Conservation (phyloP, 2,888 invertebrate species). For the Euphydryas editha region DNA sequence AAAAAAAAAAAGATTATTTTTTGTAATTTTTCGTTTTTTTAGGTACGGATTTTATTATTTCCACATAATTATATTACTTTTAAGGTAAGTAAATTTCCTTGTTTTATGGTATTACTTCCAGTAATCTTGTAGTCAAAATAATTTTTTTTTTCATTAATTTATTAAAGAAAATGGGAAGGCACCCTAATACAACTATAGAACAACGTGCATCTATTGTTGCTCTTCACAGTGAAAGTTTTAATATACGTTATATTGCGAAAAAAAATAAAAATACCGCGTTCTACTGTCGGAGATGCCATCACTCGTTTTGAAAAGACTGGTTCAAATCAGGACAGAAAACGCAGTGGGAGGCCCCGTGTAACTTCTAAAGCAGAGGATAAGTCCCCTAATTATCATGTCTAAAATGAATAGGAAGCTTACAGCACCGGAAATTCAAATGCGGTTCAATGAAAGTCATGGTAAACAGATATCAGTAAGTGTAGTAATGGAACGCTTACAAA, state of each 20-base stretch:
- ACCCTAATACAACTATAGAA: neutral
- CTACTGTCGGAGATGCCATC: too few species aligned
- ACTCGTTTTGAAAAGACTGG: neutral
- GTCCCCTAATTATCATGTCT: neutral
- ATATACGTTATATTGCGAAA: neutral
- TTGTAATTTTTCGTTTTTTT: too few species aligned
- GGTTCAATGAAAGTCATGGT: neutral
- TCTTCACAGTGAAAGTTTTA: neutral
- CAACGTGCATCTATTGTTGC: neutral
- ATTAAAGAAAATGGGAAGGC: too few species aligned
- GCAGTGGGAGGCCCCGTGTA: neutral
- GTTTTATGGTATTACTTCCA: too few species aligned
- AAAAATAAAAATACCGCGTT: too few species aligned
- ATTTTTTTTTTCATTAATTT: too few species aligned
- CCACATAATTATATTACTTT: too few species aligned
- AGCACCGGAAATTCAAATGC: constrained; percentile 3
- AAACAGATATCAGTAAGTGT: neutral
- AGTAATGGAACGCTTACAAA: neutral
- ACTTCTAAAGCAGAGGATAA: neutral
- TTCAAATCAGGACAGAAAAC: neutral
- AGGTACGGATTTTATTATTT: too few species aligned
- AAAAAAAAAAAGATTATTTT: too few species aligned
- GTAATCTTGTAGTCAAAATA: too few species aligned
- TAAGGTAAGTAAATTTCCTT: too few species aligned
- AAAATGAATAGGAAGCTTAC: neutral